phyloP scores from a whole-genome alignment of 2,113 vertebrate genomes.

The Odontesthes bonariensis region DNA sequence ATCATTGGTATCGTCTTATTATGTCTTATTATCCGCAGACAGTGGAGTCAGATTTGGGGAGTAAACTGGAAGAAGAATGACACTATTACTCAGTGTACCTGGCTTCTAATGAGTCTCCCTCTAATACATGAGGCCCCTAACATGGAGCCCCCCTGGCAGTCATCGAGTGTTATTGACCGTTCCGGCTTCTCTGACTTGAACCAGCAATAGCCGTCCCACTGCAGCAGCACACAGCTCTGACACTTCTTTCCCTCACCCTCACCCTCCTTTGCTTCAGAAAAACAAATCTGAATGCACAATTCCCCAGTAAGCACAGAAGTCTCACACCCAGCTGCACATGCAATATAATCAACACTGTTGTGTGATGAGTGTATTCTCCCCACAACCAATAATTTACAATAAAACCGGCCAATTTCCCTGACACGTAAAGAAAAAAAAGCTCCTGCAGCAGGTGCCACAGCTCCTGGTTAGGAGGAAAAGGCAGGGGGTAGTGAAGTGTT shows the following conservation, averaged over 20 bases:
- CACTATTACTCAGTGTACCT: constrained; percentile 37
- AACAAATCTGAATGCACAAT: constrained; percentile 46
- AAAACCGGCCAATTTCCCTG: constrained; percentile 25
- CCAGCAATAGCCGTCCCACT: constrained; percentile 36
- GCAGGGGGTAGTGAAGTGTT: constrained; percentile 13
- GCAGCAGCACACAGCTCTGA: constrained; percentile 38
- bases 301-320: constrained; percentile 3
- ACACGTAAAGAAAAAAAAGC: constrained; percentile 14
- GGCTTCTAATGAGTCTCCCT: constrained; percentile 45
- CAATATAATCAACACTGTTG: constrained; percentile 16
- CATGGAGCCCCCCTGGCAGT: constrained; percentile 13
- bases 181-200: constrained; percentile 28
- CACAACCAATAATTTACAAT: constrained; percentile 28
- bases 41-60: constrained; percentile 18
- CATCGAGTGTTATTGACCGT: constrained; percentile 59
- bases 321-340: constrained; percentile 19
- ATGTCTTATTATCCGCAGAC: constrained; percentile 18
- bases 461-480: constrained; percentile 4
- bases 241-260: constrained; percentile 17
- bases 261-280: constrained; percentile 10
- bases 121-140: constrained; percentile 24
- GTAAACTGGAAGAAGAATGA: constrained; percentile 42
- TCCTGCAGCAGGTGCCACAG: constrained; percentile 5
- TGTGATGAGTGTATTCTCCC: constrained; percentile 10
- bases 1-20: constrained; percentile 29